phyloP scores from a whole-genome alignment of 35 echinoderm and acorn worm species.

The Ophioderma brevispina region DNA sequence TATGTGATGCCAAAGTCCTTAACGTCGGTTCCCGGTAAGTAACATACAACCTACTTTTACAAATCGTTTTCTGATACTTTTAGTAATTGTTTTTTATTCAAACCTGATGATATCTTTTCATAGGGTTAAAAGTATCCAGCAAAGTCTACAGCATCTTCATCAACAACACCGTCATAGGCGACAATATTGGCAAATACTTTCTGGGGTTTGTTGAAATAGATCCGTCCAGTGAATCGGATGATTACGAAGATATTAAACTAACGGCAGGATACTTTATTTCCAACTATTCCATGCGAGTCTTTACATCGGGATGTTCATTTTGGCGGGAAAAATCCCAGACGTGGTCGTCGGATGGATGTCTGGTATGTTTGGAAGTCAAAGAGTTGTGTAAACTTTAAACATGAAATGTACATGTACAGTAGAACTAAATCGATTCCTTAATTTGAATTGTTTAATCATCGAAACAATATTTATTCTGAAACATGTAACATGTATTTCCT shows the following conservation, averaged over 20 bases:
- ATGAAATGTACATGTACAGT: too few relatives aligned
- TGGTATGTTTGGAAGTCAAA: background rate
- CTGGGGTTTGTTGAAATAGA: background rate
- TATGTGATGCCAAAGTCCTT: too few relatives aligned
- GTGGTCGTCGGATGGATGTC: slow-evolving; percentile 1
- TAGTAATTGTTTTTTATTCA: too few relatives aligned
- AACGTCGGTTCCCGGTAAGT: too few relatives aligned
- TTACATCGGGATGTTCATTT: slow-evolving; percentile 5
- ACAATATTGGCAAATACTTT: slow-evolving; percentile 17
- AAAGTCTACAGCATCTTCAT: background rate
- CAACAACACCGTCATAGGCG: slow-evolving; percentile 2
- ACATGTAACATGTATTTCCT: too few relatives aligned
- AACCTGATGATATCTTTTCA: too few relatives aligned
- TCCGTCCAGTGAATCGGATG: background rate
- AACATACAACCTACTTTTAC: too few relatives aligned
- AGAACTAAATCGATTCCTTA: too few relatives aligned
- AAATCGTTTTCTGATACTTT: too few relatives aligned
- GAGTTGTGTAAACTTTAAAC: background rate
- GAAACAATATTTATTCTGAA: too few relatives aligned
- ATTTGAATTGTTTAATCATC: too few relatives aligned
- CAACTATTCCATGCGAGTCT: slow-evolving; percentile 2
- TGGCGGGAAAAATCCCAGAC: background rate
- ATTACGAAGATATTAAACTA: background rate
- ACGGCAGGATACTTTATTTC: background rate
- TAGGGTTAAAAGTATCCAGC: too few relatives aligned